Base-by-base conservation (phyloP, 2,113 vertebrate genomes). In the Aegithalos caudatus region DNA sequence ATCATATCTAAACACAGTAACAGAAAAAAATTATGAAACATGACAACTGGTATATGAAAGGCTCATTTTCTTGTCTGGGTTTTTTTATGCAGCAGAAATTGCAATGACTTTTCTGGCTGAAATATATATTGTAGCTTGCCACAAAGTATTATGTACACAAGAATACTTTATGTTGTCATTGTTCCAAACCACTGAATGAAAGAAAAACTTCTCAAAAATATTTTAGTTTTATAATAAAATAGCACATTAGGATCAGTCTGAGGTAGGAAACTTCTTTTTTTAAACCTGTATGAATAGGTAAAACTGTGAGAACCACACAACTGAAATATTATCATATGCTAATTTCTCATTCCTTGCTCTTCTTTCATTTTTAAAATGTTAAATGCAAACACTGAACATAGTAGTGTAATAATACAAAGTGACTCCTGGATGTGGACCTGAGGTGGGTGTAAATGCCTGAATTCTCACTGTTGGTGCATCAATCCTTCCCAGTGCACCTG, bases 321-420 rank as follows among this genome's bases (percentile, higher is more conserved):
- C 72, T 45, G 48, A 83, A 92, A 54, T 14, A 42, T 88, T 74
- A 81, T 28, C 33, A 50, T 91, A 38, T 57, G 35, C 23, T n/a
- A n/a, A 50, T 81, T 45, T 95, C n/a, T 83, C 69, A 54, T 54
- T 77, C 64, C 47, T 69, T 64, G n/a, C 5, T 84, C 53, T 88
- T 93, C 77, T 87, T 40, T 53, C 22, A 53, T 86, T 93, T 81
- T 29, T 74, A 83, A 95, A 91, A 85, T 50, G 25, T 66, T 94
- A 66, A 91, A 70, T 4, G 9, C 58, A 83, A 95, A 73, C 56
- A 72, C 48, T 74, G 64, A 82, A 67, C 62, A 82, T 31, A 76
- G n/a, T 44, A 83, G 66, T 33, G 50, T 29, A 86, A 47, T 47
- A 85, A 38, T 31, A 47, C 11, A 38, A 33, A 57, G 57, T 40